phyloP scores from a whole-genome alignment of 2,888 invertebrate species.

The Oscheius sp. region DNA sequence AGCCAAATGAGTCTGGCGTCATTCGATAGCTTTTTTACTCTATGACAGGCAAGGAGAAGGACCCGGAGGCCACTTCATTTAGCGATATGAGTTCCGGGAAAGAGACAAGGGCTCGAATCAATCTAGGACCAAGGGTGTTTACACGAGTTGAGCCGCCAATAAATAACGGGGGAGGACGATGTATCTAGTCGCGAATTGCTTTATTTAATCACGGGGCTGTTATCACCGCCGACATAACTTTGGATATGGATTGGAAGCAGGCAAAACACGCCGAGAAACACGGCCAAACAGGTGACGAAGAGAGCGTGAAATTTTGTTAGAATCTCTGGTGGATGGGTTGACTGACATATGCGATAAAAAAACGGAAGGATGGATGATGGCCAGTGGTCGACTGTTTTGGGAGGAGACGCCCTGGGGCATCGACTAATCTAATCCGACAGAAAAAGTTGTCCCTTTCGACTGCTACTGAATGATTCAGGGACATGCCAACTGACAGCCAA shows the following conservation, averaged over 20 bases:
- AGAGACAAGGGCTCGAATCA: conserved; percentile 1
- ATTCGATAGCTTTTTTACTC: too few relatives aligned
- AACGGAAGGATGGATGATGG: too few relatives aligned
- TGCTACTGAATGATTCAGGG: conserved; percentile 1
- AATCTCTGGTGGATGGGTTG: too few relatives aligned
- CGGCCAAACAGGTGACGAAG: too few relatives aligned
- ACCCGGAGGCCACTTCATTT: neutral
- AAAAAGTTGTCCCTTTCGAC: neutral
- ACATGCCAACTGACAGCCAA: conserved; percentile 14
- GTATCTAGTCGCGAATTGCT: too few relatives aligned
- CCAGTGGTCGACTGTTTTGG: too few relatives aligned
- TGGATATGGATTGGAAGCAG: neutral
- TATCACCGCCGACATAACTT: neutral
- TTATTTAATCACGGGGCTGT: neutral
- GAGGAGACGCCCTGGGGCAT: neutral
- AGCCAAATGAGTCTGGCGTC: too few relatives aligned
- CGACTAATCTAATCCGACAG: conserved; percentile 1
- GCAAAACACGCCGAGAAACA: too few relatives aligned
- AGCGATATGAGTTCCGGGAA: neutral
- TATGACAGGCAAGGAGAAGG: too few relatives aligned
- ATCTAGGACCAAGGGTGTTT: conserved; percentile 7
- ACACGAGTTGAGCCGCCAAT: conserved; percentile 7
- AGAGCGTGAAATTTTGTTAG: too few relatives aligned
- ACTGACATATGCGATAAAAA: too few relatives aligned
- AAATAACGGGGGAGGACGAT: conserved; percentile 3